Base-by-base conservation (phyloP, 1,140 invertebrate species). In the Ptiloglossa arizonensis region DNA sequence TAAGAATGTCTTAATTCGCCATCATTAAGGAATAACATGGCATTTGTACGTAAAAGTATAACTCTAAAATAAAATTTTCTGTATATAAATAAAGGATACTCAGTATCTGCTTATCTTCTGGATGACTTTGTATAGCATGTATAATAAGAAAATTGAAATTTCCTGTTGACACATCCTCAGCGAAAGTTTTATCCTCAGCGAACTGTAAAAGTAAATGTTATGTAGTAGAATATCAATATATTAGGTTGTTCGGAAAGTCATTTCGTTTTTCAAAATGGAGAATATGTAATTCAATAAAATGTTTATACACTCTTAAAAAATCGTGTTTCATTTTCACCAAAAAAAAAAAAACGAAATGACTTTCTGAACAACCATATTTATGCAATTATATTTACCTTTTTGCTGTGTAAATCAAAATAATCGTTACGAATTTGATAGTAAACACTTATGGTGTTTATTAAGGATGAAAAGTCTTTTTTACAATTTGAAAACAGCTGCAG, bases 131-230 rank as follows among this genome's bases (percentile, higher is more conserved):
- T 76, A 99, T 98, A 1, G 97, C 98, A 94, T 99, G 98, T 86
- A 99, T 97, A 75, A 99, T 96, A 13, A 98, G 98, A 92, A 99
- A 99, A 84, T 98, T 99, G 92, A 99, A 99, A 93, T 99, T 99
- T 64, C 98, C 98, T 93, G 99, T 98, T 0, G 98, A 99, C 62
- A 99, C 92, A 94, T 99, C 98, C 93, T 99, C 98, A 92, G 98
- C 98, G 91, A 96, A 99, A 88, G 97, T 98, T 92, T 99, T 99
- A 89, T 98, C 98, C 81, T 97, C 95, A 59, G 96, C 95, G 92
- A 99, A 99, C 97, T 99, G 88, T 60, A 95, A 95, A 86, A 89
- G 89, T 86, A 79, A 85, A 32, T 35, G 17, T 13, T 62, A 50
- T 9, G 38, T 35, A 29, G 48, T 32, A 52, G 1, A 17, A 13